These are phyloP conservation scores for Takifugu flavidus DNA, from an alignment of 2,113 vertebrate species.

Conservation along the genomic window DNA sequence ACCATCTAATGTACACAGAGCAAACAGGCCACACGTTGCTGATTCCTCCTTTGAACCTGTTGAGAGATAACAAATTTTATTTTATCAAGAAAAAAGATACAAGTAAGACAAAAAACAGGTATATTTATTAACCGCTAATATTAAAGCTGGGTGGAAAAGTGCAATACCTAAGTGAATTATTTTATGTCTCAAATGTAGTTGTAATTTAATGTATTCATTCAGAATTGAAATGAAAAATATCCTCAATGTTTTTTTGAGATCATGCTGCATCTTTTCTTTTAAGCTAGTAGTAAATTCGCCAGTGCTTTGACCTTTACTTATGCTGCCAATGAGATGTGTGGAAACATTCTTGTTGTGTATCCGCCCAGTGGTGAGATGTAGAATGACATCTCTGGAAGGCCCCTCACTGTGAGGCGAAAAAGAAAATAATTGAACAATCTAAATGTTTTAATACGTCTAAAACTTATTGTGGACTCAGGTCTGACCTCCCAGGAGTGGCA, in stretches of 20 bases:
- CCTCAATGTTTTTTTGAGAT: no score
- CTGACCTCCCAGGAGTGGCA: slow-evolving; percentile 53
- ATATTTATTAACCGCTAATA: no score
- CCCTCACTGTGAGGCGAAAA: slow-evolving; percentile 71
- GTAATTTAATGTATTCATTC: no score
- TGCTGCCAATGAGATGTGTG: slow-evolving; percentile 93
- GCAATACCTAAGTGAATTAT: no score
- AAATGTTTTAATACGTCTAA: background rate
- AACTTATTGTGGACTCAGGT: background rate
- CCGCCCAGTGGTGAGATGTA: slow-evolving; percentile 90
- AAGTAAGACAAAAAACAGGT: background rate
- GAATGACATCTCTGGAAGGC: slow-evolving; percentile 81
- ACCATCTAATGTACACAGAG: slow-evolving; percentile 97
- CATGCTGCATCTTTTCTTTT: no score
- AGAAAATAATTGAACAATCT: background rate
- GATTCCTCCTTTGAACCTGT: slow-evolving; percentile 75
- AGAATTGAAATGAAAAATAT: no score
- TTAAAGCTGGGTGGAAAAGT: no score
- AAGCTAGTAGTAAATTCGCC: no score
- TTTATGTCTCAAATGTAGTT: no score
- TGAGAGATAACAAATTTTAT: background rate
- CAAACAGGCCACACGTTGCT: slow-evolving; percentile 86
- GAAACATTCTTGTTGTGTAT: slow-evolving; percentile 99
- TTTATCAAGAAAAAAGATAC: background rate
- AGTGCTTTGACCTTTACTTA: slow-evolving; percentile 74